phyloP scores from a whole-genome alignment of 2,888 invertebrate genomes.

The Caenorhabditis angaria region DNA sequence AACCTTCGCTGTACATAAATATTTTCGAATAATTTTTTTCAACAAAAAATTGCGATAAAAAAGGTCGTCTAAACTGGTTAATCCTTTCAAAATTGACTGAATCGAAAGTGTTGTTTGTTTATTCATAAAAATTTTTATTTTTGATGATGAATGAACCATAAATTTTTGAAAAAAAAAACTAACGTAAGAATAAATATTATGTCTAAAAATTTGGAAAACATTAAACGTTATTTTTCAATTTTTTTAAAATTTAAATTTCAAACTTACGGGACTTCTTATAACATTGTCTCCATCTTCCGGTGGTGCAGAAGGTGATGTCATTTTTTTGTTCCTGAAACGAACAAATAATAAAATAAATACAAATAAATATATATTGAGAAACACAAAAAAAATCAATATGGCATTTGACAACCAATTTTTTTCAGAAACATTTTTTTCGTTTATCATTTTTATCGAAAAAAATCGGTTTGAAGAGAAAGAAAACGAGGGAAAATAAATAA shows the following conservation, averaged over 20 bases:
- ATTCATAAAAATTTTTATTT: conserved; percentile 8
- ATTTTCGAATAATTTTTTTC: neutral
- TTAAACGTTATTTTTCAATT: neutral
- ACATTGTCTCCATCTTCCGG: conserved; percentile 37
- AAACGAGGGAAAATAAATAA: conserved; percentile 6
- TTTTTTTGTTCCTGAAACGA: conserved; percentile 5
- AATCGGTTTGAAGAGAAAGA: conserved; percentile 1
- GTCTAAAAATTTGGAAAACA: too few species aligned
- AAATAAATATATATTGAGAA: neutral
- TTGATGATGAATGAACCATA: neutral
- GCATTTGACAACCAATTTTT: neutral
- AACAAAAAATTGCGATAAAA: neutral
- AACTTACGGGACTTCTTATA: conserved; percentile 48
- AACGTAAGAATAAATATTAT: neutral
- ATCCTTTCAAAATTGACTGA: conserved; percentile 6
- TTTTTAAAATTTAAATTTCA: neutral
- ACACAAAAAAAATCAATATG: conserved; percentile 1
- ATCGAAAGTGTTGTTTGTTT: neutral
- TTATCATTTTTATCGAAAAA: conserved; percentile 9
- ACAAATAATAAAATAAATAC: neutral
- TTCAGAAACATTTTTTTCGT: neutral
- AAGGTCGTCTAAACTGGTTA: conserved; percentile 41
- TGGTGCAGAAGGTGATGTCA: conserved; percentile 35
- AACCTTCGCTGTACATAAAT: conserved; percentile 33
- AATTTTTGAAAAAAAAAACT: neutral